Evolutionary conservation across 2,888 invertebrate species (phyloP).

Genomic region (Deroplatys truncata): DNA sequence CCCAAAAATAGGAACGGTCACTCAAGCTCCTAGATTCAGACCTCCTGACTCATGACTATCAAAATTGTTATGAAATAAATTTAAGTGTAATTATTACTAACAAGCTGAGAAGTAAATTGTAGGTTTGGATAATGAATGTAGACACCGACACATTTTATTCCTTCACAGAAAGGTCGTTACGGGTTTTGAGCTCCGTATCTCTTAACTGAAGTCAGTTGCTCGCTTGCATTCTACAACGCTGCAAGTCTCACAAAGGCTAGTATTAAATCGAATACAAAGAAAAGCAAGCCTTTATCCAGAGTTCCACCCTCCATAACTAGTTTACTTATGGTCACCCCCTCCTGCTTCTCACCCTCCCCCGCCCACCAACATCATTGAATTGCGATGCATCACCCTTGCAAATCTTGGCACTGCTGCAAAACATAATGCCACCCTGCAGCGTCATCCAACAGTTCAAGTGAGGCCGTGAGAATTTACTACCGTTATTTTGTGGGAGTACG

Average conservation of each 20-base stretch:
- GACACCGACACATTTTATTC: neutral
- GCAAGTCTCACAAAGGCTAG: neutral
- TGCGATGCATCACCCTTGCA: neutral
- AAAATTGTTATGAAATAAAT: too few relatives aligned
- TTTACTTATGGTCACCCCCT: neutral
- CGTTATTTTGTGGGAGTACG: neutral
- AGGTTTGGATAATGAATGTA: too few relatives aligned
- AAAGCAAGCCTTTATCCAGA: neutral
- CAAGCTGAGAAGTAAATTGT: too few relatives aligned
- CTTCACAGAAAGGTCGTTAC: neutral
- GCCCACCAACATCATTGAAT: neutral
- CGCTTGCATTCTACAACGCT: neutral
- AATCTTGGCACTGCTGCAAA: neutral
- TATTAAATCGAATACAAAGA: too few relatives aligned
- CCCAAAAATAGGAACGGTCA: too few relatives aligned
- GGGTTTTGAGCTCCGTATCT: neutral
- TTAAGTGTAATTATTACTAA: too few relatives aligned
- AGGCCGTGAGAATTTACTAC: neutral
- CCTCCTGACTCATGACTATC: too few relatives aligned
- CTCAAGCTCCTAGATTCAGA: too few relatives aligned
- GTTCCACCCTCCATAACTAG: neutral
- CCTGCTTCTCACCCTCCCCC: neutral
- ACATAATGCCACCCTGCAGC: neutral
- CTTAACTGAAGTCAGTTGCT: neutral
- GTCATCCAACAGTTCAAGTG: neutral